A percentile compares a stretch with the other conserved stretches of the same genome.
These are phyloP conservation scores for Chymomyza amoena DNA, from an alignment of 2,888 invertebrate genomes.

Conservation along the genomic window DNA sequence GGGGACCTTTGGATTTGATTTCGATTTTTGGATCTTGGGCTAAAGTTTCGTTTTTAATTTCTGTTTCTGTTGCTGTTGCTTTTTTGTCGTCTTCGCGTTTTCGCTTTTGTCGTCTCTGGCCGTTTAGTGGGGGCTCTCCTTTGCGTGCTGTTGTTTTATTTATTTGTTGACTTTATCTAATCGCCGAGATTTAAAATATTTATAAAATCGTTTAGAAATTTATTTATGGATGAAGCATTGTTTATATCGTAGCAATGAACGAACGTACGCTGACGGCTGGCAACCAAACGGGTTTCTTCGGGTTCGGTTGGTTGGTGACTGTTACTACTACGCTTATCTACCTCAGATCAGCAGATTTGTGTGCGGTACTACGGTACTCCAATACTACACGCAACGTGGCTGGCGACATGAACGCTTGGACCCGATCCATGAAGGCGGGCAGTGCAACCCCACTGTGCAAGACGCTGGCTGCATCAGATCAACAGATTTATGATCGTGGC, in stretches of 20 bases:
- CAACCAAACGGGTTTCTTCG: slow-evolving; percentile 18
- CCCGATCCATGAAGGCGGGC: background rate
- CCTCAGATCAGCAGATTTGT: slow-evolving; percentile 62
- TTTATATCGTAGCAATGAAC: slow-evolving; percentile 51
- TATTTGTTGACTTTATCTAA: slow-evolving; percentile 75
- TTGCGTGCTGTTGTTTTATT: slow-evolving; percentile 65
- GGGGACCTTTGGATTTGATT: slow-evolving; percentile 30
- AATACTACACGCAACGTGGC: background rate
- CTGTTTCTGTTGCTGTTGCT: background rate
- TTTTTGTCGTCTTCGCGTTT: slow-evolving; percentile 26
- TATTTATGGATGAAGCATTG: slow-evolving; percentile 70
- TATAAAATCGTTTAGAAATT: slow-evolving; percentile 73
- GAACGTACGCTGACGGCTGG: slow-evolving; percentile 4
- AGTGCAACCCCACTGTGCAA: background rate
- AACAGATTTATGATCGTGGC: slow-evolving; percentile 62
- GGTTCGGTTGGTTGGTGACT: background rate
- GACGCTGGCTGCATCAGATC: background rate
- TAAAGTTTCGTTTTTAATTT: slow-evolving; percentile 30
- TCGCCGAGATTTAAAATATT: slow-evolving; percentile 73
- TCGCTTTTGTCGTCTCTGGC: slow-evolving; percentile 3
- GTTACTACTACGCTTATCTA: slow-evolving; percentile 51
- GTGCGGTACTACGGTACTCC: slow-evolving; percentile 23
- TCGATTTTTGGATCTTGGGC: slow-evolving; percentile 20
- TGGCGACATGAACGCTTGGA: background rate
- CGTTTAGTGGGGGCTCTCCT: slow-evolving; percentile 13